A percentile compares a stretch with the other conserved stretches of the same genome.
These are phyloP conservation scores for Drosophila ustulata DNA, from an alignment of 2,888 invertebrate species.

Conservation along the genomic window DNA sequence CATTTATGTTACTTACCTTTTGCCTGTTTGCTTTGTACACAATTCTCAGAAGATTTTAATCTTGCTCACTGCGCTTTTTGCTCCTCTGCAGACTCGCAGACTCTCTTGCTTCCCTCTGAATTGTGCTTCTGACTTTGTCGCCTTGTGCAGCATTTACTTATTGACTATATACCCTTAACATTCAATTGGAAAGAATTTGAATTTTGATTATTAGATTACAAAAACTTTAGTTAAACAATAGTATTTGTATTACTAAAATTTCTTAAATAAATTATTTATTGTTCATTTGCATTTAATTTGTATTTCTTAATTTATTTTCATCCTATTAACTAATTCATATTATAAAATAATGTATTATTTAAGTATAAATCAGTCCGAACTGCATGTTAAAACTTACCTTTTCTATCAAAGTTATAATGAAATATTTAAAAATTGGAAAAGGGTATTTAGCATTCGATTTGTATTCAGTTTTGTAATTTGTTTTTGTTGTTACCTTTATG, in stretches of 20 bases:
- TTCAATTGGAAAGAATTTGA: background rate
- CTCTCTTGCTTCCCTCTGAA: slow-evolving; percentile 3
- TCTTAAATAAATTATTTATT: no score
- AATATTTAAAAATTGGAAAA: background rate
- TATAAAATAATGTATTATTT: no score
- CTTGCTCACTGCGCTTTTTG: slow-evolving; percentile 62
- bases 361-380: no score
- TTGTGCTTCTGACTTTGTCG: slow-evolving; percentile 1
- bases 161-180: slow-evolving; percentile 7
- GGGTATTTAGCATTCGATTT: slow-evolving; percentile 19
- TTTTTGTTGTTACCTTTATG: slow-evolving; percentile 37
- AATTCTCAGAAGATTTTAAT: slow-evolving; percentile 81
- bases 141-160: background rate
- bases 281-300: no score
- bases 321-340: no score
- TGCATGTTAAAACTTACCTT: no score
- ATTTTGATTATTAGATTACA: no score
- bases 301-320: no score
- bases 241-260: no score
- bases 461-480: fast-evolving
- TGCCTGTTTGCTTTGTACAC: slow-evolving; percentile 60
- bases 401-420: background rate
- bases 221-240: no score
- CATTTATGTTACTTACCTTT: slow-evolving; percentile 72
- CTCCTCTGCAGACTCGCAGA: slow-evolving; percentile 13